Conservation (phyloP, 2,888 invertebrate species). For the Pediacus dermestoides region DNA sequence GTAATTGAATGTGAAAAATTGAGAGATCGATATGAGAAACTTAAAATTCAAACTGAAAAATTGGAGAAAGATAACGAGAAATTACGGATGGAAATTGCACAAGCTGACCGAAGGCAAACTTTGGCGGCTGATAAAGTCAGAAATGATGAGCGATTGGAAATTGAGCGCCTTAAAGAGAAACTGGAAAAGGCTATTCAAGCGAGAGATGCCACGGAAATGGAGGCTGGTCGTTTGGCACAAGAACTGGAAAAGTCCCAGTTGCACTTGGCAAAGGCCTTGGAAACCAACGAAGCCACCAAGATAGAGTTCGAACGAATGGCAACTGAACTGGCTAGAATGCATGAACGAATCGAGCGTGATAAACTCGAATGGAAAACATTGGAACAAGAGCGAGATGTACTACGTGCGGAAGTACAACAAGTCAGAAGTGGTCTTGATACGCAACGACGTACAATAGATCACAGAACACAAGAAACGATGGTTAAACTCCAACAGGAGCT, state of each 20-base stretch:
- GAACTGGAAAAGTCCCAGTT: constrained; percentile 84
- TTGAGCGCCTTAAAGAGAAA: constrained; percentile 80
- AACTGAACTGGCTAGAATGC: constrained; percentile 74
- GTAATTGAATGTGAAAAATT: constrained; percentile 88
- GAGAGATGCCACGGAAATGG: constrained; percentile 79
- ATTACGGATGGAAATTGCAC: constrained; percentile 65
- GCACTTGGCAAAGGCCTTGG: constrained; percentile 78
- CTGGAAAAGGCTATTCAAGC: constrained; percentile 80
- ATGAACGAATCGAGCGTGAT: constrained; percentile 74
- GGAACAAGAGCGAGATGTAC: constrained; percentile 70
- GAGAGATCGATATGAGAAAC: constrained; percentile 79
- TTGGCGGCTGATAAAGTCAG: constrained; percentile 62
- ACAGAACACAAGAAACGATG: constrained; percentile 68
- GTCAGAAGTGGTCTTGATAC: constrained; percentile 62
- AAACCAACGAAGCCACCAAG: constrained; percentile 76
- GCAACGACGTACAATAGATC: constrained; percentile 62
- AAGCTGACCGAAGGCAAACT: constrained; percentile 60
- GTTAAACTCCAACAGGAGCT: constrained; percentile 71
- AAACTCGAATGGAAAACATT: constrained; percentile 66
- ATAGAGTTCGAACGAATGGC: constrained; percentile 84
- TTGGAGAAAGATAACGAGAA: constrained; percentile 75
- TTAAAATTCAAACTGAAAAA: constrained; percentile 68
- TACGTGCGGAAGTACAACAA: constrained; percentile 67
- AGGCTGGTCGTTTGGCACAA: constrained; percentile 78
- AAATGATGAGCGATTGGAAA: constrained; percentile 70